A percentile compares a stretch with the other conserved stretches of the same genome.
These are phyloP conservation scores for Bedellia somnulentella DNA, from an alignment of 2,888 invertebrate species.

Conservation along the genomic window DNA sequence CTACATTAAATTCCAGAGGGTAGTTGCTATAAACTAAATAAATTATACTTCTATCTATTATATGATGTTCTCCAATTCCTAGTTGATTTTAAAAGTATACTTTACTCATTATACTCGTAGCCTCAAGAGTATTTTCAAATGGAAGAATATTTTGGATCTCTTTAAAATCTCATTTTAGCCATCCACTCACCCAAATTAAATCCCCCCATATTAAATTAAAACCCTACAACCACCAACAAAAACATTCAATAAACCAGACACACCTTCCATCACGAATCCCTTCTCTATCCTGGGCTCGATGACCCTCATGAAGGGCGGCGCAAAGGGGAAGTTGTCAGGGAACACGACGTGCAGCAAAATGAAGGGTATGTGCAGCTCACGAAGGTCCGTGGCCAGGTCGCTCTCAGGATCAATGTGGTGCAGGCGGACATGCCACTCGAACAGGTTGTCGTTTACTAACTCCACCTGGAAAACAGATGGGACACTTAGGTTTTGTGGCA, in stretches of 20 bases:
- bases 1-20: no score
- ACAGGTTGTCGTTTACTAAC: constrained; percentile 82
- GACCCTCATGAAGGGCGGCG: constrained; percentile 83
- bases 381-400: constrained; percentile 79
- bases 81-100: no score
- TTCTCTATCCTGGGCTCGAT: constrained; percentile 80
- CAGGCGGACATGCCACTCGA: constrained; percentile 85
- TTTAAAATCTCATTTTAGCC: neutral
- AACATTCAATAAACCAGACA: neutral
- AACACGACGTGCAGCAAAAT: constrained; percentile 80
- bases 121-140: no score
- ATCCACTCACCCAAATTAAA: neutral
- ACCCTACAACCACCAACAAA: no score
- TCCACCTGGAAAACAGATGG: constrained; percentile 59
- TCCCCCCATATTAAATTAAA: neutral
- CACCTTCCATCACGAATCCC: constrained; percentile 86
- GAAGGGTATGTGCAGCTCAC: constrained; percentile 71
- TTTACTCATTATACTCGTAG: no score
- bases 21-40: no score
- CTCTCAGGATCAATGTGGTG: constrained; percentile 83
- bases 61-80: no score
- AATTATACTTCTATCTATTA: no score
- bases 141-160: no score
- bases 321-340: constrained; percentile 88
- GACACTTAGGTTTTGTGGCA: neutral